Base-by-base conservation (phyloP, 2,888 invertebrate species). In the Alitta virens region DNA sequence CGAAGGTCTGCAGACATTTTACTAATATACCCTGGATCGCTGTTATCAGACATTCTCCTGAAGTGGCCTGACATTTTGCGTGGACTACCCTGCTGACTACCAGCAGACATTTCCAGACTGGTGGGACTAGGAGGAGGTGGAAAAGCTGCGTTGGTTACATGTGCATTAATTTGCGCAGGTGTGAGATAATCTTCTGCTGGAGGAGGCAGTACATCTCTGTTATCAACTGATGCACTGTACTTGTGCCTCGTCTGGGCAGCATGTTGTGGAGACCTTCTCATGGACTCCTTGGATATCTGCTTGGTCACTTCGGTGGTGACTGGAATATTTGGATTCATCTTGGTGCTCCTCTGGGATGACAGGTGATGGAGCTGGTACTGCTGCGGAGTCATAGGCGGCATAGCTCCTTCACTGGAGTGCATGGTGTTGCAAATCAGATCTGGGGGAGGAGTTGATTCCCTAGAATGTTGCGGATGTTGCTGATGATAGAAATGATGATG, bases 231-330 rank as follows among this genome's bases (percentile, higher is more conserved):
- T 2, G 55, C n/a, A 27, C 23, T 18, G 18, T 33, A 23, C 55
- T 55, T 55, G 24, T 33, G 25, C 27, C n/a, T 12, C 16, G 23
- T 14, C 38, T n/a, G 26, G n/a, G 26, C 38, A 16, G n/a, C 55
- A 16, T 46, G 33, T 58, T 21, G 26, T 16, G 49, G 33, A 49
- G 51, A 55, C 23, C 55, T 26, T n/a, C 33, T 55, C 33, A 55
- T 55, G 23, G 55, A 38, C 38, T 55, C 40, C 55, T 23, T 58
- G 14, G 60, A 38, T 38, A 66, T 53, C 52, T 54, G 58, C 46
- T 52, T 61, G 21, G 66, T 66, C 16, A 56, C 57, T 43, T 59
- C 42, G n/a, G 66, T 64, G 9, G 66, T 66, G 23, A 66, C 58
- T 2, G 66, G 66, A 18, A 66, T 56, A 21, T 50, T 38, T 5